Conservation (phyloP, 1,140 invertebrate genomes). For the Nixonia krombeini region DNA sequence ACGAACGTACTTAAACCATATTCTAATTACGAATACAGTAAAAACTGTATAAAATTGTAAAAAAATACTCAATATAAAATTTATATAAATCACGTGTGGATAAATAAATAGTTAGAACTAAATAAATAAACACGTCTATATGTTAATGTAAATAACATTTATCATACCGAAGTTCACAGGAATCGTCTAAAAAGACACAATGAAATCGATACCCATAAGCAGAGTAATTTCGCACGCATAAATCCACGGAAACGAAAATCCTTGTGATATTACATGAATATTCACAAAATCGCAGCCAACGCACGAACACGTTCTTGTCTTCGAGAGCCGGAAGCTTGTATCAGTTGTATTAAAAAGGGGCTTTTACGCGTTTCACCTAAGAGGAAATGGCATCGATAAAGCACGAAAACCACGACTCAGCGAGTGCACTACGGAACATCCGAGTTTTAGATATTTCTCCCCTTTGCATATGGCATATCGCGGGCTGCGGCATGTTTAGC, state of each 20-base stretch:
- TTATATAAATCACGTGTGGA: too few species aligned
- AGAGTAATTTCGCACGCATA: constrained; percentile 3
- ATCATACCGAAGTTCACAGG: too few species aligned
- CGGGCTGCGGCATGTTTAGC: constrained; percentile 17
- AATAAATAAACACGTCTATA: too few species aligned
- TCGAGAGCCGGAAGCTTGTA: constrained; percentile 41
- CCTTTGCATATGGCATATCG: constrained; percentile 30
- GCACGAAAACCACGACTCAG: constrained; percentile 45
- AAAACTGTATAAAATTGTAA: too few species aligned
- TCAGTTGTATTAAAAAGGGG: constrained; percentile 42
- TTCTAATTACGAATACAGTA: too few species aligned
- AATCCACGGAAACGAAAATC: constrained; percentile 23
- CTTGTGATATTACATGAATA: constrained; percentile 15
- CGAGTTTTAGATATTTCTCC: constrained; percentile 36
- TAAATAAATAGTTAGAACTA: too few species aligned
- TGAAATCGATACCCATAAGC: too few species aligned
- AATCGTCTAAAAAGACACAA: too few species aligned
- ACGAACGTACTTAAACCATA: too few species aligned
- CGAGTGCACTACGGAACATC: constrained; percentile 20
- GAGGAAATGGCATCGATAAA: constrained; percentile 39
- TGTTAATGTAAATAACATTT: too few species aligned
- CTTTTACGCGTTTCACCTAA: constrained; percentile 24
- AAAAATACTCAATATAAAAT: too few species aligned
- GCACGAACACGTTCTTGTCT: constrained; percentile 28
- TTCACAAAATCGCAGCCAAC: constrained; percentile 23